Conservation (phyloP, 2,797 vertebrate genomes). For the Aldrovandia affinis region DNA sequence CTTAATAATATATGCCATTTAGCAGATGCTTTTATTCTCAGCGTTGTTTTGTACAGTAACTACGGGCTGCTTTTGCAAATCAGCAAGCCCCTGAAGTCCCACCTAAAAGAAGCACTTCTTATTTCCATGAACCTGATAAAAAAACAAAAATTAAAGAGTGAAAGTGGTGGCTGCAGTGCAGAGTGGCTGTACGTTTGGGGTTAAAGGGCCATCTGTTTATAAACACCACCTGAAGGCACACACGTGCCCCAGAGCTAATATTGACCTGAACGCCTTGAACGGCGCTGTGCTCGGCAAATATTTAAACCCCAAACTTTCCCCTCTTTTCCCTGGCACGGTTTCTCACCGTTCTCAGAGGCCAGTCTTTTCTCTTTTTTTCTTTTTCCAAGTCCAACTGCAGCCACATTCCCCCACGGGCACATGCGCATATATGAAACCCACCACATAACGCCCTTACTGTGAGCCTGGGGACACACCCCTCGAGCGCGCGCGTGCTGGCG, state of each 20-base stretch:
- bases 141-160: too few species aligned
- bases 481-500: not conserved
- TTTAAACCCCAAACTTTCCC: not conserved
- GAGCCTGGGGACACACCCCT: not conserved
- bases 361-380: not conserved
- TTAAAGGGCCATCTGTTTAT: not conserved
- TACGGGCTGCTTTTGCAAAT: not conserved
- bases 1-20: too few species aligned
- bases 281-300: not conserved
- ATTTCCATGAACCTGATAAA: not conserved
- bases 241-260: not conserved
- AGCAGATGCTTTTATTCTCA: too few species aligned
- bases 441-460: not conserved
- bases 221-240: not conserved
- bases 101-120: not conserved
- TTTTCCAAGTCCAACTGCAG: not conserved
- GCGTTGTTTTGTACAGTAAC: not conserved
- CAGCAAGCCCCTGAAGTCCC: not conserved
- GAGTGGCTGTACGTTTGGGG: too few species aligned
- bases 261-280: not conserved
- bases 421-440: not conserved
- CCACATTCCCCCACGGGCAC: not conserved
- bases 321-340: not conserved
- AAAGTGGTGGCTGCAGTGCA: not conserved
- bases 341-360: not conserved